Evolutionary conservation across 2,113 vertebrate species (phyloP).

Genomic region (Loxodonta africana): DNA sequence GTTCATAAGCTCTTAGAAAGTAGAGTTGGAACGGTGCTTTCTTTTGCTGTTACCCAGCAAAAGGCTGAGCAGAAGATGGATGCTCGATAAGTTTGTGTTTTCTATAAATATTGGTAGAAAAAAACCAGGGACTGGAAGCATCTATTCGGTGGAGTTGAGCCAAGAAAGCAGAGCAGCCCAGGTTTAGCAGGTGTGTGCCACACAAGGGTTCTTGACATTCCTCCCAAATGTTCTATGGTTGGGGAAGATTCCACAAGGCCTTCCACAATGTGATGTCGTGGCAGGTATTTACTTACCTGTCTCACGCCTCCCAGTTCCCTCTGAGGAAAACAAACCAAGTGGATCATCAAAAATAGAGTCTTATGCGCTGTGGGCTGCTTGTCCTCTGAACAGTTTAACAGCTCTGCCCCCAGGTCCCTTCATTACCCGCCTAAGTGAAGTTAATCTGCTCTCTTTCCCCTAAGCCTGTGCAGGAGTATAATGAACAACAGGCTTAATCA

Average conservation of each 20-base stretch:
- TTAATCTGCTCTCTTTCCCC: conserved; percentile 54
- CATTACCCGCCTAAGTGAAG: conserved; percentile 55
- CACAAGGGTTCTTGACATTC: fast-evolving
- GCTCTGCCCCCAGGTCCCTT: conserved; percentile 57
- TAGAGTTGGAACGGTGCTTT: neutral
- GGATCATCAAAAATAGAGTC: neutral
- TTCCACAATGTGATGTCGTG: fast-evolving
- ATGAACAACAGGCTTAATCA: conserved; percentile 84
- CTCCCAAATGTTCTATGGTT: neutral
- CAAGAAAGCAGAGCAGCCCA: neutral
- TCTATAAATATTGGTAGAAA: neutral
- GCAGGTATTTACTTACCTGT: neutral
- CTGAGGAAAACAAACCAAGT: neutral
- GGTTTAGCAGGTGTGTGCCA: neutral
- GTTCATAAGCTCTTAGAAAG: neutral
- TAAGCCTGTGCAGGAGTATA: conserved; percentile 65
- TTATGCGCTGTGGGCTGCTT: neutral
- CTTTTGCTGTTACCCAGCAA: neutral
- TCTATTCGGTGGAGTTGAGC: neutral
- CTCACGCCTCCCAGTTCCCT: neutral
- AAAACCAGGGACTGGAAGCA: neutral
- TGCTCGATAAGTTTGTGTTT: neutral
- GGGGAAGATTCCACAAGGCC: neutral
- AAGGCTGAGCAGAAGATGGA: neutral
- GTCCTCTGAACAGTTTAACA: conserved; percentile 64